These are phyloP conservation scores for Netelia melanura DNA, from an alignment of 2,888 invertebrate genomes.

Conservation along the genomic window DNA sequence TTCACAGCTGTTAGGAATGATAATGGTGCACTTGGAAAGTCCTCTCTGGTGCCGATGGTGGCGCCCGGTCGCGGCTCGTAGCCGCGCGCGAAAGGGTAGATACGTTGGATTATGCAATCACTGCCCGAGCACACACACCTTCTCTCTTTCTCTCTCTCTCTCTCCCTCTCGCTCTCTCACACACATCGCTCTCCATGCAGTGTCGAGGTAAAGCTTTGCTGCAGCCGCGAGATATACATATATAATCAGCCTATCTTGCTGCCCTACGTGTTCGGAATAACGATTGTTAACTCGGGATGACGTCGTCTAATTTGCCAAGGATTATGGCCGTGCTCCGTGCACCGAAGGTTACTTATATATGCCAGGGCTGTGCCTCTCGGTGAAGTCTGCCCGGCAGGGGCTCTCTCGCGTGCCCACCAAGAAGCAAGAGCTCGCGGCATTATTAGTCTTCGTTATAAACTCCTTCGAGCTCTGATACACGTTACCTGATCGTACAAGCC, in stretches of 20 bases:
- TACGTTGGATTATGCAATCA: slow-evolving; percentile 73
- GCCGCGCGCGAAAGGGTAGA: slow-evolving; percentile 8
- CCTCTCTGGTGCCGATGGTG: slow-evolving; percentile 45
- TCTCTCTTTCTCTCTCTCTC: background rate
- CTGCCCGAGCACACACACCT: slow-evolving; percentile 46
- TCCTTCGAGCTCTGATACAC: slow-evolving; percentile 67
- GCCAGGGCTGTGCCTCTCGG: background rate
- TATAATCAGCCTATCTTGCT: slow-evolving; percentile 69
- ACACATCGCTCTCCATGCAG: background rate
- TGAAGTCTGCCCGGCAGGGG: slow-evolving; percentile 30
- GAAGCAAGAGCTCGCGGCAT: slow-evolving; percentile 61
- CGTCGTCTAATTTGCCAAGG: slow-evolving; percentile 72
- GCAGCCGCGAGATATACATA: slow-evolving; percentile 65
- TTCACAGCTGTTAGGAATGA: slow-evolving; percentile 73
- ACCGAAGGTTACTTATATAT: slow-evolving; percentile 43
- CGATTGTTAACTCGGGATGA: slow-evolving; percentile 73
- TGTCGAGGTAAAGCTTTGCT: slow-evolving; percentile 57
- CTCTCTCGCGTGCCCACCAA: slow-evolving; percentile 12
- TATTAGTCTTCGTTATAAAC: slow-evolving; percentile 71
- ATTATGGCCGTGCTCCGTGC: slow-evolving; percentile 66
- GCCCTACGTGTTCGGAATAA: slow-evolving; percentile 72
- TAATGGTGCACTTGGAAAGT: slow-evolving; percentile 74
- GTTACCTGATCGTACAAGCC: slow-evolving; percentile 64
- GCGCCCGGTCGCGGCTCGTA: slow-evolving; percentile 4
- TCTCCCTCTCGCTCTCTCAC: slow-evolving; percentile 12